Percentiles rank a stretch among this genome's conserved stretches.
Evolutionary conservation across 2,888 invertebrate species (phyloP).

Genomic region (Cantharis flavilabris): DNA sequence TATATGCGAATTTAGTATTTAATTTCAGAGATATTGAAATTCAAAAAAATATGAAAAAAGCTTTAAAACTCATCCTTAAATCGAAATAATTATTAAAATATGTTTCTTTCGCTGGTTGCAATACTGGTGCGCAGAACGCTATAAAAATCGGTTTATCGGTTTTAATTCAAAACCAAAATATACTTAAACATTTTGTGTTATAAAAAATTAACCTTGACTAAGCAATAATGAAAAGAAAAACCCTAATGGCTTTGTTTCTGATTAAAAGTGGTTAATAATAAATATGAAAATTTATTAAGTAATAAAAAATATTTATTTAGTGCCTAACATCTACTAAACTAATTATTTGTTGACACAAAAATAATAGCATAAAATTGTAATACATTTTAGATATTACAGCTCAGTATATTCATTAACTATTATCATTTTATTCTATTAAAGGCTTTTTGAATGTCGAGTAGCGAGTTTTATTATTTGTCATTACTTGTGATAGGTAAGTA

Average conservation of each 20-base stretch:
- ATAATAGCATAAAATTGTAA: background rate
- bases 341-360: background rate
- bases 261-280: background rate
- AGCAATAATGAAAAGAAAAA: background rate
- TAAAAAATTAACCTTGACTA: background rate
- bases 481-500: background rate
- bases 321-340: background rate
- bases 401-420: background rate
- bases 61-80: too few species aligned
- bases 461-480: background rate
- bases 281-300: background rate
- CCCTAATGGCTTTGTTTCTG: background rate
- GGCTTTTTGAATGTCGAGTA: background rate
- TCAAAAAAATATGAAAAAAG: background rate
- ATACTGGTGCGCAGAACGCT: too few species aligned
- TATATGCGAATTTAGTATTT: background rate
- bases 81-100: too few species aligned
- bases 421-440: background rate
- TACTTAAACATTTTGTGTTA: too few species aligned
- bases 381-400: background rate
- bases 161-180: too few species aligned
- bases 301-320: background rate
- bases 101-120: too few species aligned
- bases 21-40: background rate
- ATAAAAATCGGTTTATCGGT: too few species aligned